Evolutionary conservation across 2,113 vertebrate species (phyloP).

Genomic region (Alosa alosa): DNA sequence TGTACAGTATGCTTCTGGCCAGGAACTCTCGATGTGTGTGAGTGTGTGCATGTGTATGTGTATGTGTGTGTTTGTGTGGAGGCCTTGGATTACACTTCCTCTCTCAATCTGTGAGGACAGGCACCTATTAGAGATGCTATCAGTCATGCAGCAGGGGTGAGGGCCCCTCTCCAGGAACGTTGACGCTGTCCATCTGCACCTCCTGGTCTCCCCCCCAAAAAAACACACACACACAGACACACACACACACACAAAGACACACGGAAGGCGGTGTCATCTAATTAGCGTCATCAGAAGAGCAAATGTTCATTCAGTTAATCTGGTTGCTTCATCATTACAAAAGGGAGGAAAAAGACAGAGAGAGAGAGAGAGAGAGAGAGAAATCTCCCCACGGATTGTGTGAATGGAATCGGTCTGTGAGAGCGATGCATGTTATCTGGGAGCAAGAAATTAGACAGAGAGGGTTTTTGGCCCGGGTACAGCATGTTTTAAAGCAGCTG

Average conservation of each 20-base stretch:
- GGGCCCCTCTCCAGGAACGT: slow-evolving; percentile 55
- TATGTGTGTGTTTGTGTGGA: background rate
- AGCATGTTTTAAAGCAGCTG: slow-evolving; percentile 49
- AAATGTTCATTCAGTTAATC: background rate
- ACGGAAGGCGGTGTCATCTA: background rate
- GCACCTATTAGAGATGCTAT: slow-evolving; percentile 61
- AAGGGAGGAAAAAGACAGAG: background rate
- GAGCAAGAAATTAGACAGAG: background rate
- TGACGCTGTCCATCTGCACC: slow-evolving; percentile 68
- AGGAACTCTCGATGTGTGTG: background rate
- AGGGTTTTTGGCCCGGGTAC: slow-evolving; percentile 10
- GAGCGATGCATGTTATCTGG: background rate
- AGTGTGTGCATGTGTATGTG: background rate
- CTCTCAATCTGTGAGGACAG: slow-evolving; percentile 45
- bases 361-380: background rate
- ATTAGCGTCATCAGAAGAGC: background rate
- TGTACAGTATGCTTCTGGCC: background rate
- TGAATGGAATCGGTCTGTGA: background rate
- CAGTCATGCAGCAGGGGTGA: slow-evolving; percentile 55
- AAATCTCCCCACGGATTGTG: background rate
- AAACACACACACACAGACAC: background rate
- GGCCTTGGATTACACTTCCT: slow-evolving; percentile 25
- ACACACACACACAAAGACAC: background rate
- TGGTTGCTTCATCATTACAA: background rate
- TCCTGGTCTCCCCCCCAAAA: background rate